These are phyloP conservation scores for Drosophila rubida DNA, from an alignment of 2,888 invertebrate species.

Conservation along the genomic window DNA sequence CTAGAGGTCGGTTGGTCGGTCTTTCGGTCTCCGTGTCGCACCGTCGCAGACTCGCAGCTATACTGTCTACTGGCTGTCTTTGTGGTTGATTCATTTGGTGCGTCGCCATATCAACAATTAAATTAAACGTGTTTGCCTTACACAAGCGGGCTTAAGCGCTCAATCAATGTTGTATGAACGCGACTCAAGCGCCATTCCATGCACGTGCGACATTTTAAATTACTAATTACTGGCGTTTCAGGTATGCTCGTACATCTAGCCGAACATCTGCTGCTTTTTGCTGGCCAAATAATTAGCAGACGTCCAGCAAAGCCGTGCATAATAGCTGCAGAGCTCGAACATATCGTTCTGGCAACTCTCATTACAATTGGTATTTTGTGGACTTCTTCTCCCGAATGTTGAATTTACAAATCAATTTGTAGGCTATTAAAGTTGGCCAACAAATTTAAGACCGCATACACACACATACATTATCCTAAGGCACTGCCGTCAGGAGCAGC, in stretches of 20 bases:
- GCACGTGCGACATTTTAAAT: constrained; percentile 77
- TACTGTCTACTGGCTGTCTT: constrained; percentile 14
- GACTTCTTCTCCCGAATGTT: background rate
- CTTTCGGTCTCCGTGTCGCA: constrained; percentile 3
- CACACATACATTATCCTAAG: constrained; percentile 3
- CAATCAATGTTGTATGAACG: constrained; percentile 66
- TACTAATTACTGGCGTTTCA: constrained; percentile 73
- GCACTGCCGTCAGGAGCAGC: background rate
- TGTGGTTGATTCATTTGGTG: constrained; percentile 66
- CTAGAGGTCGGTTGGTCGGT: background rate
- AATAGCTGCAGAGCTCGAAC: background rate
- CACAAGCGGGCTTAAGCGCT: constrained; percentile 69
- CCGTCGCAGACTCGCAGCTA: background rate
- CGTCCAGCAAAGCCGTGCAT: background rate
- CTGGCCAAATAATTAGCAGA: constrained; percentile 47
- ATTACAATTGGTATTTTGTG: background rate
- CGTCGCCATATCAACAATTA: constrained; percentile 78
- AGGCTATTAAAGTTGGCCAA: constrained; percentile 9
- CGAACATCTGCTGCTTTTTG: constrained; percentile 19
- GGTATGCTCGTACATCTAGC: constrained; percentile 33
- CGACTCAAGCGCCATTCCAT: constrained; percentile 47
- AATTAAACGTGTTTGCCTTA: constrained; percentile 77
- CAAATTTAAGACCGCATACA: constrained; percentile 21
- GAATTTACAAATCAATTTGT: constrained; percentile 10
- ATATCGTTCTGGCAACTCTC: background rate